Percentiles rank a stretch among this genome's conserved stretches.
Conservation (phyloP, 2,797 vertebrate species). For the Schizothorax lantsangensis region DNA sequence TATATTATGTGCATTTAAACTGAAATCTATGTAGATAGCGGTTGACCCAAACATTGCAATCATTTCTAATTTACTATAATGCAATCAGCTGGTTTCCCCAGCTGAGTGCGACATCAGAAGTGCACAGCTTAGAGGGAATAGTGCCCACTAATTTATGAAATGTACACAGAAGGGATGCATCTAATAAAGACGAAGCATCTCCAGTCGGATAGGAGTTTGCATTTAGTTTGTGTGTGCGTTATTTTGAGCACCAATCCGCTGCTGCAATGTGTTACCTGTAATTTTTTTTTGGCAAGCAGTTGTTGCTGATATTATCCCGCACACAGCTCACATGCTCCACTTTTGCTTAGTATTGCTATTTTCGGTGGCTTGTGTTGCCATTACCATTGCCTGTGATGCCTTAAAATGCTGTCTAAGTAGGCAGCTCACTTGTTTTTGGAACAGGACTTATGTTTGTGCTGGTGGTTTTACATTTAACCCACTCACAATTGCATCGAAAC, state of each 20-base stretch:
- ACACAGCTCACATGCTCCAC: not conserved
- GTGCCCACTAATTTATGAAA: not conserved
- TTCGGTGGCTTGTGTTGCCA: not conserved
- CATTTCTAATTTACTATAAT: not conserved
- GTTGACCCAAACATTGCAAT: not conserved
- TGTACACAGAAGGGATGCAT: not conserved
- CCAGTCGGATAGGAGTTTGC: not conserved
- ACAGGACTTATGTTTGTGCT: constrained; percentile 16
- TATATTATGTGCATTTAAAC: not conserved
- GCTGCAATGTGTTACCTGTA: not conserved
- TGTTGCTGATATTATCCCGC: not conserved
- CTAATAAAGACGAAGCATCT: not conserved
- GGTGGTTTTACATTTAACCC: not conserved
- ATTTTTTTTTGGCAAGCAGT: not conserved
- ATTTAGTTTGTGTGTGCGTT: not conserved
- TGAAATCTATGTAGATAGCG: not conserved
- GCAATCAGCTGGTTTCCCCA: not conserved
- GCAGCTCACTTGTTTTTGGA: constrained; percentile 18
- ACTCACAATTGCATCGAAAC: not conserved
- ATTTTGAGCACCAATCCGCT: not conserved
- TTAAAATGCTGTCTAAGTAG: not conserved
- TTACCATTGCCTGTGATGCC: not conserved
- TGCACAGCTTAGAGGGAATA: not conserved
- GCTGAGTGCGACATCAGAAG: not conserved
- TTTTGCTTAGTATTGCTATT: constrained; percentile 11